phyloP scores from a whole-genome alignment of 2,888 invertebrate genomes.

The Pteria penguin region DNA sequence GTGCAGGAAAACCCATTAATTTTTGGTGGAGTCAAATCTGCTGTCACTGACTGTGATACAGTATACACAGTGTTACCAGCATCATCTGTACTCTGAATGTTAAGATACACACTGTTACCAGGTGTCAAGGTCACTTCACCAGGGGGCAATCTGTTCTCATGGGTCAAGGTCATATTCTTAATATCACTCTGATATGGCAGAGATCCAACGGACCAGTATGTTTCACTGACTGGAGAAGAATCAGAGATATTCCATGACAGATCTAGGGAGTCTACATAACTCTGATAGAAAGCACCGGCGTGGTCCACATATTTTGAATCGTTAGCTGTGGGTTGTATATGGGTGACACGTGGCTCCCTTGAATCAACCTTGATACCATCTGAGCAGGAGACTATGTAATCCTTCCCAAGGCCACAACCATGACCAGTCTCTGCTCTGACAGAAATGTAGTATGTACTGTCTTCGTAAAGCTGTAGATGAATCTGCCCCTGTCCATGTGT shows the following conservation, averaged over 20 bases:
- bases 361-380: constrained; percentile 64
- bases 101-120: constrained; percentile 53
- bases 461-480: constrained; percentile 56
- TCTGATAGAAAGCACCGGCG: constrained; percentile 45
- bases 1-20: constrained; percentile 51
- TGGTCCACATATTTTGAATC: constrained; percentile 25
- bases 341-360: constrained; percentile 44
- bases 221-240: constrained; percentile 12
- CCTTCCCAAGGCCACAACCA: constrained; percentile 49
- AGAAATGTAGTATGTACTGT: constrained; percentile 56
- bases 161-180: neutral
- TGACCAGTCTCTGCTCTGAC: constrained; percentile 64
- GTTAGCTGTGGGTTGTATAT: constrained; percentile 20
- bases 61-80: constrained; percentile 50
- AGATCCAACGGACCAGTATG: constrained; percentile 36
- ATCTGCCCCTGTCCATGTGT: constrained; percentile 61
- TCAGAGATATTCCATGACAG: constrained; percentile 47
- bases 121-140: constrained; percentile 35
- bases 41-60: constrained; percentile 49
- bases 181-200: constrained; percentile 31
- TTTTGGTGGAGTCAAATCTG: constrained; percentile 52
- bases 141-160: constrained; percentile 10
- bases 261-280: constrained; percentile 38
- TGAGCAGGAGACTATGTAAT: constrained; percentile 62
- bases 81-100: constrained; percentile 47